Evolutionary conservation across 92 coral and sea anemone species (phyloP), one percentile per base, ranked within the genome.

Genomic region (Epizoanthus rinbou): DNA sequence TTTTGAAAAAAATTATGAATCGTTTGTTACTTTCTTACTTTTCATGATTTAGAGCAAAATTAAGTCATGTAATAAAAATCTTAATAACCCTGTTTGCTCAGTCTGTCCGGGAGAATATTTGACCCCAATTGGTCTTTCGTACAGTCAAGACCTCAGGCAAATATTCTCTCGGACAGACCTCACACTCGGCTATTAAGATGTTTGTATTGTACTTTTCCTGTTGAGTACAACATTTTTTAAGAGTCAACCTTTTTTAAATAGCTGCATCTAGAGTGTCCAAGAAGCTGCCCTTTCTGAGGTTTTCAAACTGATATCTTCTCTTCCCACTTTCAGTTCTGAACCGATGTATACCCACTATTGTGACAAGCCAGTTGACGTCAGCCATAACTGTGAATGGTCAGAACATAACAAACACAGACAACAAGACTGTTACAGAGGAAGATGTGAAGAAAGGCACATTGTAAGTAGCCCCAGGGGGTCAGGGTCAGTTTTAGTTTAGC

Each of bases 321-420:
- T 18, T 11, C 14, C 52, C 41, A 37, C 43, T 65, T 23, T 24
- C 71, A 95, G 99, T 96, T 50, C 76, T 96, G 56, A 91, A 94
- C 80, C 95, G 99, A 37, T 96, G 99, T 74, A 84, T 96, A 53
- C 99, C 99, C 22, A 96, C 97, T 17, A 76, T 96, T 4, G 85
- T 94, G 19, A 85, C 86, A 8, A 74, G 69, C 71, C 80, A 88
- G 74, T 43, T 89, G 76, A 15, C 85, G 54, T 11, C 86, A 50
- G 31, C 75, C 11, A 25, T 84, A 17, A 35, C 22, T 14, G 45
- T 79, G 16, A 71, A 80, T 65, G 82, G 85, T 6, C 56, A 64
- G 9, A 53, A 54, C 14, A 41, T 92, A 11, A 45, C 69, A 25
- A 56, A 79, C 58, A 84, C 89, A 25, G 74, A 88, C 63, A 87